phyloP scores from a whole-genome alignment of 2,888 invertebrate species.

The Drosophila mulleri region DNA sequence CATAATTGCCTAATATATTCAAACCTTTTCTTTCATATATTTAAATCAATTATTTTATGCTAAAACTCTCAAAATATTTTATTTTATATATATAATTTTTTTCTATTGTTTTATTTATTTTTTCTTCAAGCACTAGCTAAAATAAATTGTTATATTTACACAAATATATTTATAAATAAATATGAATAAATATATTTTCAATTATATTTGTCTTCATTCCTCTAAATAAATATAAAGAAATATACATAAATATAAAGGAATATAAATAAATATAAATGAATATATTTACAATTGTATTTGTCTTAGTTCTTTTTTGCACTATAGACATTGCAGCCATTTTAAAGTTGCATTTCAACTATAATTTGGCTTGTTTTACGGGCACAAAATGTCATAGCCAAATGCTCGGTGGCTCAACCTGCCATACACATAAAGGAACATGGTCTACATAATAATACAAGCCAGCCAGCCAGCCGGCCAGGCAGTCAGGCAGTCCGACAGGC shows the following conservation, averaged over 20 bases:
- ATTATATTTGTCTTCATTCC: no score
- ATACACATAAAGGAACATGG: slow-evolving; percentile 49
- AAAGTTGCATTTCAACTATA: slow-evolving; percentile 37
- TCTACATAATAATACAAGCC: slow-evolving; percentile 62
- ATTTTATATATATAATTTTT: not conserved
- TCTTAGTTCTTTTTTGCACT: slow-evolving; percentile 11
- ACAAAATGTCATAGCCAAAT: slow-evolving; percentile 53
- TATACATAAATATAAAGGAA: not conserved
- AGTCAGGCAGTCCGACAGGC: slow-evolving; percentile 5
- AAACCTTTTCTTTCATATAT: no score
- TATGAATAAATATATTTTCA: not conserved
- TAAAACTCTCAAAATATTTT: no score
- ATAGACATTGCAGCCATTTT: slow-evolving; percentile 20
- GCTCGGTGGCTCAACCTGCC: slow-evolving; percentile 44
- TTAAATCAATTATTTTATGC: no score
- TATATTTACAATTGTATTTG: not conserved
- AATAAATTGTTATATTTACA: slow-evolving; percentile 22
- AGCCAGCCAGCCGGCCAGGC: slow-evolving; percentile 13
- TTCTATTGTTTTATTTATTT: slow-evolving; percentile 11
- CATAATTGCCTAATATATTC: no score
- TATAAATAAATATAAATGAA: not conserved
- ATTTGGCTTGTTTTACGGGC: slow-evolving; percentile 44
- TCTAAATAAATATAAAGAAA: not conserved
- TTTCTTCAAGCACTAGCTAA: slow-evolving; percentile 14
- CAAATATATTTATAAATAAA: not conserved